These are phyloP conservation scores for Pungitius pungitius DNA, from an alignment of 2,113 vertebrate genomes.

Conservation along the genomic window DNA sequence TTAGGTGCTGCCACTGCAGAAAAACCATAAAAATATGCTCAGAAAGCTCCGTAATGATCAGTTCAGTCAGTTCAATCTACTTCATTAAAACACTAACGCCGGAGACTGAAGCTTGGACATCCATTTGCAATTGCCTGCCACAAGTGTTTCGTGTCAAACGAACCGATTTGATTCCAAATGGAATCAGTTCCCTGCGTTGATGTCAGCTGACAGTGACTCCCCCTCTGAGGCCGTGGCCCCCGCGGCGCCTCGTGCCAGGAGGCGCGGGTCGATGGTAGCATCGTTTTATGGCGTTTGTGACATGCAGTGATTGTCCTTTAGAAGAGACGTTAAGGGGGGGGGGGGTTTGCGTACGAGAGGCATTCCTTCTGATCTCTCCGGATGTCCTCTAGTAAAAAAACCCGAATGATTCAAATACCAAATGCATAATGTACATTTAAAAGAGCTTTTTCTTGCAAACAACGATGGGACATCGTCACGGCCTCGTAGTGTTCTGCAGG, in stretches of 20 bases:
- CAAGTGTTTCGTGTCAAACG: conserved; percentile 58
- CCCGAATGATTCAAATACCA: no score
- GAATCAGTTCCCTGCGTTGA: conserved; percentile 54
- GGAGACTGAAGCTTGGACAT: conserved; percentile 55
- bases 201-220: conserved; percentile 51
- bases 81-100: conserved; percentile 43
- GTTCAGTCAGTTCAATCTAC: conserved; percentile 43
- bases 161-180: conserved; percentile 53
- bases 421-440: no score
- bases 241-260: background rate
- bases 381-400: background rate
- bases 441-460: background rate
- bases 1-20: background rate
- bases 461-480: conserved; percentile 3
- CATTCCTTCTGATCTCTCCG: background rate
- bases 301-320: background rate
- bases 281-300: background rate
- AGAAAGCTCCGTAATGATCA: conserved; percentile 35
- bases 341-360: background rate
- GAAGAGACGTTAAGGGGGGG: background rate
- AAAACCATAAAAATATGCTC: conserved; percentile 19
- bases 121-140: conserved; percentile 56
- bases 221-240: conserved; percentile 17
- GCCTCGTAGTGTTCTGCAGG: conserved; percentile 16
- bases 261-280: background rate